phyloP scores from a whole-genome alignment of 2,888 invertebrate genomes.

The Rhaphigaster nebulosa region DNA sequence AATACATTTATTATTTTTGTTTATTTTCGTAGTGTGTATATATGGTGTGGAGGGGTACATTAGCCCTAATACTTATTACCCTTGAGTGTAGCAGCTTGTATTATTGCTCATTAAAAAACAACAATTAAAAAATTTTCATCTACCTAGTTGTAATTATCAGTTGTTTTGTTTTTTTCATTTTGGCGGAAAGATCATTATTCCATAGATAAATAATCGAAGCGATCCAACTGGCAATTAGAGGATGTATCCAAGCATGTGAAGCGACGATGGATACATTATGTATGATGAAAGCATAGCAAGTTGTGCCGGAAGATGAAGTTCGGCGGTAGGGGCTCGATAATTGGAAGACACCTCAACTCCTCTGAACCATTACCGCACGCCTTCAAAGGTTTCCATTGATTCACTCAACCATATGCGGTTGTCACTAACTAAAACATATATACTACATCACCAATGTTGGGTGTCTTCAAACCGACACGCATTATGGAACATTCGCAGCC shows the following conservation, averaged over 20 bases:
- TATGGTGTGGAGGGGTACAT: too few relatives aligned
- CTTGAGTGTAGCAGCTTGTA: too few relatives aligned
- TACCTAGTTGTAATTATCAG: too few relatives aligned
- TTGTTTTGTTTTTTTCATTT: too few relatives aligned
- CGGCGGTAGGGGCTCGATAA: not conserved
- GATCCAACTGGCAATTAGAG: not conserved
- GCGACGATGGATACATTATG: not conserved
- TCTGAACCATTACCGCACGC: not conserved
- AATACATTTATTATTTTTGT: too few relatives aligned
- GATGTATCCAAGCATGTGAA: not conserved
- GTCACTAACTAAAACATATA: not conserved
- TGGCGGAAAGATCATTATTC: not conserved
- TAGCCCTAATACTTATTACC: too few relatives aligned
- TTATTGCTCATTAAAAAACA: too few relatives aligned
- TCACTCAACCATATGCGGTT: not conserved
- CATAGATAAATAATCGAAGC: not conserved
- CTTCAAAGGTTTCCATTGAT: not conserved
- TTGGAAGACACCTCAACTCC: conserved; percentile 13
- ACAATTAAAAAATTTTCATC: too few relatives aligned
- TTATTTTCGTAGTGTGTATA: too few relatives aligned
- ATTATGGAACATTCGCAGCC: too few relatives aligned
- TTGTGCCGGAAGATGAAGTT: not conserved
- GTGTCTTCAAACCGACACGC: not conserved
- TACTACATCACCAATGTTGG: not conserved
- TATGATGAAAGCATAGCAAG: not conserved